These are phyloP conservation scores for Chironomus tentans DNA, from an alignment of 2,888 invertebrate species.

Conservation along the genomic window DNA sequence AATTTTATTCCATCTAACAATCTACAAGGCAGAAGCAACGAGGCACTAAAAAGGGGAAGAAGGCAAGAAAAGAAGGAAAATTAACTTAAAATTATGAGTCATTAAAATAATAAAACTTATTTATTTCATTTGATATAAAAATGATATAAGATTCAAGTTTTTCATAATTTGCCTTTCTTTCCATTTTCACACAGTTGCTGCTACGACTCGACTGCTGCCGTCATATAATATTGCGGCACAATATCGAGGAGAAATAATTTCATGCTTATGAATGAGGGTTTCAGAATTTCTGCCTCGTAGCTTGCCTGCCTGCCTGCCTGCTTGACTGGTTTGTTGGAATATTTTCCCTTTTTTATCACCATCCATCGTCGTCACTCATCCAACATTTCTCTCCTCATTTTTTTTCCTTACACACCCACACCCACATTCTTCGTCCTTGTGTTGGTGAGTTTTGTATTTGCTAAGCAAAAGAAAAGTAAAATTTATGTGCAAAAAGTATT, in stretches of 20 bases:
- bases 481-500: slow-evolving; percentile 5
- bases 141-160: slow-evolving; percentile 23
- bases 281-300: neutral
- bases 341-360: slow-evolving; percentile 23
- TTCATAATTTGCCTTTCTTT: slow-evolving; percentile 12
- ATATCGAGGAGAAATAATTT: slow-evolving; percentile 2
- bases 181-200: neutral
- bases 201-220: neutral
- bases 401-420: too few relatives aligned
- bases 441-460: neutral
- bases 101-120: slow-evolving; percentile 26
- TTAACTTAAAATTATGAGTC: slow-evolving; percentile 22
- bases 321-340: neutral
- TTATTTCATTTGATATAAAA: slow-evolving; percentile 25
- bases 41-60: neutral
- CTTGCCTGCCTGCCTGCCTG: neutral
- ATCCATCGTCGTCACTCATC: slow-evolving; percentile 18
- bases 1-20: neutral
- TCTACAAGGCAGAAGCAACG: neutral
- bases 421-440: neutral
- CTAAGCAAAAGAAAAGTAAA: neutral
- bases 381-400: neutral
- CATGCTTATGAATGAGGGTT: neutral
- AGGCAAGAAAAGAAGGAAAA: neutral
- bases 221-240: neutral